Percentiles rank a stretch among this genome's conserved stretches.
Evolutionary conservation across 1,140 invertebrate species (phyloP).

Genomic region (Teleopsis dalmanni): DNA sequence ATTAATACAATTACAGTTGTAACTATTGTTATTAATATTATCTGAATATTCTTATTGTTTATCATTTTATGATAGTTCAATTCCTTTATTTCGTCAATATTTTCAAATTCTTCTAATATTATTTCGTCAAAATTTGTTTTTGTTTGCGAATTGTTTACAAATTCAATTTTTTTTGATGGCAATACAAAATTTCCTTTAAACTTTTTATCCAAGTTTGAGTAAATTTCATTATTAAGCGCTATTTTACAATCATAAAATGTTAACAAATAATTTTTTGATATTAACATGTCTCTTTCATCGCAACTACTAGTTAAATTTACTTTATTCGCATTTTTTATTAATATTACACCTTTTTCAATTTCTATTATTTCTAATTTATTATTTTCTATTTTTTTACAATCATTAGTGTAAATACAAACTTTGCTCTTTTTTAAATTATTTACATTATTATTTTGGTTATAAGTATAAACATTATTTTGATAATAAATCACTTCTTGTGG

Average conservation of each 20-base stretch:
- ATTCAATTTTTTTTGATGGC: neutral
- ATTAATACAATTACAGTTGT: neutral
- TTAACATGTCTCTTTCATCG: neutral
- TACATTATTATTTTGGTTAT: neutral
- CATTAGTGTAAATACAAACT: neutral
- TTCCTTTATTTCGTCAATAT: neutral
- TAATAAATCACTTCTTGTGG: neutral
- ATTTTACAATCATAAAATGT: neutral
- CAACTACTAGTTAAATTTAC: neutral
- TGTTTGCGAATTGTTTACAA: neutral
- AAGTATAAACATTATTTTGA: neutral
- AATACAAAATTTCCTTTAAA: neutral
- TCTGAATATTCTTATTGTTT: neutral
- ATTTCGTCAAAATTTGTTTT: neutral
- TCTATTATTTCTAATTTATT: neutral
- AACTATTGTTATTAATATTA: neutral
- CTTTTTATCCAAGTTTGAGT: neutral
- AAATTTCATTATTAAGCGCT: neutral
- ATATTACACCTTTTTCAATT: neutral
- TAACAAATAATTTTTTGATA: neutral
- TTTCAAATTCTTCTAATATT: neutral
- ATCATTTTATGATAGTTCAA: neutral
- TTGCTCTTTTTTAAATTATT: neutral
- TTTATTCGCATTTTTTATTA: neutral
- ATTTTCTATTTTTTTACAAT: neutral